Evolutionary conservation across 2,797 vertebrate genomes (phyloP).

Genomic region (Acestrorhynchus altus): DNA sequence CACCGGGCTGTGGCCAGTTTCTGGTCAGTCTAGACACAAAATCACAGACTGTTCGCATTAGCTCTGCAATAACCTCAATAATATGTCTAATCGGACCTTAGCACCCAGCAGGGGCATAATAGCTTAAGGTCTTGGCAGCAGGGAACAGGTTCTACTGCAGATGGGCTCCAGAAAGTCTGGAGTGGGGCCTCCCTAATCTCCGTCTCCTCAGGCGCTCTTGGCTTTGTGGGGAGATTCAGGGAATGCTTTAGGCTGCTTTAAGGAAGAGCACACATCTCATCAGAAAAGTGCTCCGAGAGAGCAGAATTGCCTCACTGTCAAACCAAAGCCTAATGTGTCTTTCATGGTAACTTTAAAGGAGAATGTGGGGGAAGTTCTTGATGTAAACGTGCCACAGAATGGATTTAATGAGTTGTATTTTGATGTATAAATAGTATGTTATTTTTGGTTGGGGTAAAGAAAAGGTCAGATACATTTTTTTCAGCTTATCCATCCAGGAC

Average conservation of each 20-base stretch:
- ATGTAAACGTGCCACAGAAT: too few relatives aligned
- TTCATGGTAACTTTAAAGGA: neutral
- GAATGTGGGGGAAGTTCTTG: too few relatives aligned
- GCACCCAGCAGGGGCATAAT: constrained; percentile 48
- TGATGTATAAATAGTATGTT: too few relatives aligned
- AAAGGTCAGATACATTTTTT: too few relatives aligned
- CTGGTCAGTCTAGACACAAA: constrained; percentile 57
- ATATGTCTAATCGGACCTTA: constrained; percentile 61
- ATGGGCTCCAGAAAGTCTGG: constrained; percentile 25
- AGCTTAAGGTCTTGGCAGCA: constrained; percentile 54
- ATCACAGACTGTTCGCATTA: constrained; percentile 57
- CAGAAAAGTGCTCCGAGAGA: neutral
- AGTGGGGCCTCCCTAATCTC: constrained; percentile 35
- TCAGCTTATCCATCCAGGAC: too few relatives aligned
- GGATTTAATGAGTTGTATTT: too few relatives aligned
- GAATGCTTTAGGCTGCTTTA: constrained; percentile 27
- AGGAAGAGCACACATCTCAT: neutral
- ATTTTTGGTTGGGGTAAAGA: too few relatives aligned
- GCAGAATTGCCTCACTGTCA: neutral
- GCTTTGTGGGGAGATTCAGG: constrained; percentile 25
- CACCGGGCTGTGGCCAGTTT: constrained; percentile 14
- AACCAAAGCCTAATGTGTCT: neutral
- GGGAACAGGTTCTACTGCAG: constrained; percentile 16
- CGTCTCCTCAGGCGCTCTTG: constrained; percentile 26
- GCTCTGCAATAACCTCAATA: constrained; percentile 48